phyloP scores from a whole-genome alignment of 1,140 invertebrate species.

The Lasioglossum baleicum region DNA sequence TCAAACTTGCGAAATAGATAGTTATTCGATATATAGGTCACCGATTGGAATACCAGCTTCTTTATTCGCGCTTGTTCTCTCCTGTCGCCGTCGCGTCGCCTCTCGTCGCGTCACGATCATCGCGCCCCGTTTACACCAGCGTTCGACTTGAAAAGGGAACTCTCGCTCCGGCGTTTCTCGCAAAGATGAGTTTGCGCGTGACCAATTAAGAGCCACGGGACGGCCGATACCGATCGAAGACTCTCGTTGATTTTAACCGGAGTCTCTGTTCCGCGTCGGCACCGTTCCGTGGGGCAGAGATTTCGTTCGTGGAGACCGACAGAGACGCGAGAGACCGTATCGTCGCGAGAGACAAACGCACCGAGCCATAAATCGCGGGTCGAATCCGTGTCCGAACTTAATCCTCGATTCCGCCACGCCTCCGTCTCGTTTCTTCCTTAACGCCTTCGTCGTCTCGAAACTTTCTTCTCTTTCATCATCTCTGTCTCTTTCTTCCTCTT shows the following conservation, averaged over 20 bases:
- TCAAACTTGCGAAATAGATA: slow-evolving; percentile 28
- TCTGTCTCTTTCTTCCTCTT: neutral
- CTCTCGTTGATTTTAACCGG: no score
- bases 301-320: no score
- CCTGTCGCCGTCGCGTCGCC: neutral
- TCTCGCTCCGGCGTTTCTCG: neutral
- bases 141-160: neutral
- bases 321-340: neutral
- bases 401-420: slow-evolving; percentile 42
- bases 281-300: neutral
- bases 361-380: slow-evolving; percentile 8
- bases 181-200: slow-evolving; percentile 2
- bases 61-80: neutral
- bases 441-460: slow-evolving; percentile 27
- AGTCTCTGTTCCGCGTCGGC: neutral
- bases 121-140: neutral
- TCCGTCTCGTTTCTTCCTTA: slow-evolving; percentile 24
- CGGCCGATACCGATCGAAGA: neutral
- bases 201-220: neutral
- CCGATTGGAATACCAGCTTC: slow-evolving; percentile 12
- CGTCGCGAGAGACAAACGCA: slow-evolving; percentile 1
- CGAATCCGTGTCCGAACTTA: slow-evolving; percentile 33
- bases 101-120: slow-evolving; percentile 7
- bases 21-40: slow-evolving; percentile 43
- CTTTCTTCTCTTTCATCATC: slow-evolving; percentile 6